phyloP scores from a whole-genome alignment of 2,888 invertebrate genomes.

The Leptinotarsa peninsularis region DNA sequence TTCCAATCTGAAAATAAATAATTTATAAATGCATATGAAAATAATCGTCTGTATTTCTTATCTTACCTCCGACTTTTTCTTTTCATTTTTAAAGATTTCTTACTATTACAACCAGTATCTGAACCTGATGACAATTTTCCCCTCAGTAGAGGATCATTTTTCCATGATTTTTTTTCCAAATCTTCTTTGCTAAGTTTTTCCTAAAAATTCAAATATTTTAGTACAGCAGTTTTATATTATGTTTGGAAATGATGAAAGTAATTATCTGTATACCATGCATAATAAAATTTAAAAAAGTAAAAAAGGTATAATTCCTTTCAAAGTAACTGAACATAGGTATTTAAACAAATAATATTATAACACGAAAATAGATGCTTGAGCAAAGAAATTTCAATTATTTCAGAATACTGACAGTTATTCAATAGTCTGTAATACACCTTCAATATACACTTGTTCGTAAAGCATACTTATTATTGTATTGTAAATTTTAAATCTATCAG shows the following conservation, averaged over 20 bases:
- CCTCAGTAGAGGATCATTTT: slow-evolving; percentile 43
- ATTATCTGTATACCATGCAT: too few relatives aligned
- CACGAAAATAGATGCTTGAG: too few relatives aligned
- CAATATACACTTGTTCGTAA: too few relatives aligned
- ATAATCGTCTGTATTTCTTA: background rate
- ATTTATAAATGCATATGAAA: background rate
- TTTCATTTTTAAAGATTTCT: slow-evolving; percentile 27
- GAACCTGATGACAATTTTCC: slow-evolving; percentile 32
- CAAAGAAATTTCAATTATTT: too few relatives aligned
- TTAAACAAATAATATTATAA: too few relatives aligned
- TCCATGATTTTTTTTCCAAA: slow-evolving; percentile 42
- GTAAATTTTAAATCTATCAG: too few relatives aligned
- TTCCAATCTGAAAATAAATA: slow-evolving; percentile 33
- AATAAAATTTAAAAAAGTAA: too few relatives aligned
- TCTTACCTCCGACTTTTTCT: slow-evolving; percentile 22
- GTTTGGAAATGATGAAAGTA: background rate
- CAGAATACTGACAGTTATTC: too few relatives aligned
- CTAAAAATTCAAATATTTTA: slow-evolving; percentile 25
- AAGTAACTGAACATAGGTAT: too few relatives aligned
- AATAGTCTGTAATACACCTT: too few relatives aligned
- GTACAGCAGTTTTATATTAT: background rate
- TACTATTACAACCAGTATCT: slow-evolving; percentile 7
- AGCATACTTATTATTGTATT: too few relatives aligned
- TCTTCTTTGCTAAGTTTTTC: slow-evolving; percentile 38
- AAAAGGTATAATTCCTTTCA: too few relatives aligned